Evolutionary conservation across 2,888 invertebrate genomes (phyloP).

Genomic region (Tholera decimalis): DNA sequence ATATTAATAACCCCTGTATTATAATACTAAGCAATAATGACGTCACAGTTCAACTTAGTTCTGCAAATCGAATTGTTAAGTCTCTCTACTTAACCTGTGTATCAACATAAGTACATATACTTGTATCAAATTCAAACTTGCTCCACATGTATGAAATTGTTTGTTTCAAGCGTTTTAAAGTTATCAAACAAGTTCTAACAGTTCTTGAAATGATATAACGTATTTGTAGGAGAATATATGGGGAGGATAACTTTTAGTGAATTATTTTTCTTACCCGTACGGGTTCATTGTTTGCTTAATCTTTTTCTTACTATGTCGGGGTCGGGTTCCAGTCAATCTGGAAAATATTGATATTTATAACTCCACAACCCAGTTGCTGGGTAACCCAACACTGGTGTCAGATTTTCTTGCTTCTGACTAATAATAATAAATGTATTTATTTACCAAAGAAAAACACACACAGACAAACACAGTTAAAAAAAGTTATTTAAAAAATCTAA

Average conservation of each 20-base stretch:
- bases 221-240: conserved; percentile 12
- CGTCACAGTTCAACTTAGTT: not conserved
- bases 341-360: too few species aligned
- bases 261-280: not conserved
- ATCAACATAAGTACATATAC: conserved; percentile 9
- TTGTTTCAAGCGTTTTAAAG: conserved; percentile 33
- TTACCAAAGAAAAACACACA: too few species aligned
- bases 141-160: conserved; percentile 1
- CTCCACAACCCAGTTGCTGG: too few species aligned
- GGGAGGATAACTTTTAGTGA: not conserved
- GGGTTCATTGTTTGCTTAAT: too few species aligned
- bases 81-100: not conserved
- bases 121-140: conserved; percentile 19
- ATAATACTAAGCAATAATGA: not conserved
- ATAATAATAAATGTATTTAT: too few species aligned
- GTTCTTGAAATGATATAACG: conserved; percentile 20
- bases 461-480: too few species aligned
- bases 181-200: conserved; percentile 39
- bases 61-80: conserved; percentile 12
- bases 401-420: too few species aligned
- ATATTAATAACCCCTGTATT: too few species aligned
- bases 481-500: too few species aligned
- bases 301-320: too few species aligned
- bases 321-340: too few species aligned
- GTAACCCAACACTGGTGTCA: too few species aligned